A percentile compares a stretch with the other conserved stretches of the same genome.
phyloP scores from a whole-genome alignment of 2,113 vertebrate genomes.

The Toxotes chatareus region DNA sequence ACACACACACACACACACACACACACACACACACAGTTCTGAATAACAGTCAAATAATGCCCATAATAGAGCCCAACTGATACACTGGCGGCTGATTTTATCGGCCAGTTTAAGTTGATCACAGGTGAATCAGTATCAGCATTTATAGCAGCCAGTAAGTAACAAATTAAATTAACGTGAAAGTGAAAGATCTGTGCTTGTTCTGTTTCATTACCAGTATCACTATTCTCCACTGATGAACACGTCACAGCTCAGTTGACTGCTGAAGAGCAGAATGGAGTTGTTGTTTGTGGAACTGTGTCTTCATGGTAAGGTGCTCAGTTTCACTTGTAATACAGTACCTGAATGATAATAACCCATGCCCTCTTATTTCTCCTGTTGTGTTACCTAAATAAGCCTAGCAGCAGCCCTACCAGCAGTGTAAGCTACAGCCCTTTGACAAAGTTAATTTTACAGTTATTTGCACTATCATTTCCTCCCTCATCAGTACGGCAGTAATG shows the following conservation, averaged over 20 bases:
- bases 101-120: neutral
- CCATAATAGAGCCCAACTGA: conserved; percentile 1
- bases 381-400: neutral
- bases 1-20: conserved; percentile 18
- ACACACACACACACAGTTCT: conserved; percentile 29
- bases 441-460: neutral
- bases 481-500: neutral
- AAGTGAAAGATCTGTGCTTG: neutral
- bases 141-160: no score
- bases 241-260: neutral
- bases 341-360: neutral
- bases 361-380: neutral
- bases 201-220: neutral
- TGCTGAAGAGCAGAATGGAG: neutral
- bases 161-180: no score
- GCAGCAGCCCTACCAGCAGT: neutral
- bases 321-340: neutral
- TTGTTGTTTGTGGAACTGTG: neutral
- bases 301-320: neutral
- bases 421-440: neutral
- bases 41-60: conserved; percentile 21
- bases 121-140: neutral
- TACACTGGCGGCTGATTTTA: neutral
- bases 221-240: neutral
- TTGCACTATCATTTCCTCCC: neutral